Base-by-base conservation (phyloP, 2,888 invertebrate species). In the Ethmia dodecea region DNA sequence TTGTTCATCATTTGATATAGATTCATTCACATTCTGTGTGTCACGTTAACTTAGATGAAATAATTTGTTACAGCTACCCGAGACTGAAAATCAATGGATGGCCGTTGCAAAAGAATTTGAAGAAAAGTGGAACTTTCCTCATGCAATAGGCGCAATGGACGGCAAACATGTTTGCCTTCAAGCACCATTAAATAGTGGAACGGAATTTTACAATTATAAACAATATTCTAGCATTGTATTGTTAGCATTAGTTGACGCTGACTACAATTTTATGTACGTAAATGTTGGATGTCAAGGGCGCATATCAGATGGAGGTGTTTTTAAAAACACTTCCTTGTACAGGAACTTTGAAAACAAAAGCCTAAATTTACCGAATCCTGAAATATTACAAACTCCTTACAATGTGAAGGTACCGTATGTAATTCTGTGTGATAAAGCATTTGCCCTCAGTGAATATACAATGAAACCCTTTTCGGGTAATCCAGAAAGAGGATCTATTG, bases 131-230 rank as follows among this genome's bases (percentile, higher is more conserved):
- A 47, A 60, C 32, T 64, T 65, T 43, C 65, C 65, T 13, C 48
- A 59, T 34, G 55, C 51, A 31, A 25, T 55, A 18, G 62, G 55
- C n/a, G 49, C 61, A 8, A 48, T 65, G 18, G 63, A 66, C 36
- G 68, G 65, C 6, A 68, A 71, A 42, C 65, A 50, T 27, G 31
- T 49, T 9, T 15, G 46, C 14, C 37, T 62, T 15, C 47, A 63
- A 45, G 40, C 47, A 31, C 62, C 65, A 18, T 28, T 38, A n/a
- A 40, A 55, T 31, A 43, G 45, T 38, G 49, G 47, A 11, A 38
- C 48, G 13, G 52, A 58, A 48, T 51, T 40, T 40, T 33, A 37
- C 24, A 60, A 65, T 34, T 70, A 68, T 42, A 70, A 69, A 55
- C 11, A 28, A 12, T 43, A 45, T 39, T 13, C 14, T 6, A 36